These are phyloP conservation scores for Trimorus sp. DNA, from an alignment of 2,888 invertebrate species.

Conservation along the genomic window DNA sequence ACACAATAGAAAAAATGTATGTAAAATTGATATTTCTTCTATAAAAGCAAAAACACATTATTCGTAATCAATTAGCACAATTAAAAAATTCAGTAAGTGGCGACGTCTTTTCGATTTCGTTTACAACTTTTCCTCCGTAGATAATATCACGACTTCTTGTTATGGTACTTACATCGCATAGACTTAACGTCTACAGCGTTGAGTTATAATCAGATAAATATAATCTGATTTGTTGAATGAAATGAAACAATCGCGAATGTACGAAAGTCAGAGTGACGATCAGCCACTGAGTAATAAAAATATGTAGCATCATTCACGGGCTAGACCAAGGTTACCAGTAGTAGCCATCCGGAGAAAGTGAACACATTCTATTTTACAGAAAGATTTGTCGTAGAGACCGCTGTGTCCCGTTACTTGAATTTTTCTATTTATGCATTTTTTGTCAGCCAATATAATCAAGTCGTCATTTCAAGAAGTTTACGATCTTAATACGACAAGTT, in stretches of 20 bases:
- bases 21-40: no score
- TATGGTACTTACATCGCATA: no score
- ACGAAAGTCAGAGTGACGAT: constrained; percentile 5
- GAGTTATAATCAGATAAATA: constrained; percentile 22
- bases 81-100: no score
- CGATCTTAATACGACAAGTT: no score
- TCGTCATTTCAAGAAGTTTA: not conserved
- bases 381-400: constrained; percentile 47
- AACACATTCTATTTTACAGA: constrained; percentile 43
- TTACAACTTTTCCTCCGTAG: no score
- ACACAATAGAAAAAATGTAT: constrained; percentile 2
- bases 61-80: no score
- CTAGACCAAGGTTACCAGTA: constrained; percentile 44
- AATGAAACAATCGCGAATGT: constrained; percentile 13
- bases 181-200: no score
- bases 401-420: constrained; percentile 37
- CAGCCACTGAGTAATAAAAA: constrained; percentile 32
- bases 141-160: no score
- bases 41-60: no score
- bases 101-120: no score
- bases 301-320: constrained; percentile 36
- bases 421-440: constrained; percentile 40
- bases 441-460: constrained; percentile 39
- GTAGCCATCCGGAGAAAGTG: constrained; percentile 44
- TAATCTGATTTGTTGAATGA: not conserved